Percentiles rank a stretch among this genome's conserved stretches.
These are phyloP conservation scores for Lepus timidus DNA, from an alignment of 2,113 vertebrate species.

Conservation along the genomic window DNA sequence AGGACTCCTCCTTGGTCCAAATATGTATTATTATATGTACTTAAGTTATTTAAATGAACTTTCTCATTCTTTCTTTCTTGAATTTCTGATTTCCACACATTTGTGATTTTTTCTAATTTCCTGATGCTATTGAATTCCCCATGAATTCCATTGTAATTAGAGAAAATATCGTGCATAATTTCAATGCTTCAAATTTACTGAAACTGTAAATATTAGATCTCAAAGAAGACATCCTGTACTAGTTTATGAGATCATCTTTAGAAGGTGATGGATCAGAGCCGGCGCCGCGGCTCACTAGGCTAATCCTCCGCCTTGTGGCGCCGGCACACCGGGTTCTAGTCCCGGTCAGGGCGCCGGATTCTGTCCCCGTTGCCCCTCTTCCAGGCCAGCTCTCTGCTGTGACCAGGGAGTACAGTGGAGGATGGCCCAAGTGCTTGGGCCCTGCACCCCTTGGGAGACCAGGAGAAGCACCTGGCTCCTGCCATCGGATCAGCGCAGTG, in stretches of 20 bases:
- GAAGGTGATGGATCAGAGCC: background rate
- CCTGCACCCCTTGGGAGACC: no score
- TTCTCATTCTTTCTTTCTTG: background rate
- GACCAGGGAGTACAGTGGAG: no score
- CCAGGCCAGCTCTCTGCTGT: no score
- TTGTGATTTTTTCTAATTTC: background rate
- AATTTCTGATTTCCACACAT: background rate
- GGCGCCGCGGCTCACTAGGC: no score
- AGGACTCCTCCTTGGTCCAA: background rate
- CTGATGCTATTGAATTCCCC: background rate
- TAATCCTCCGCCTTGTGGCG: no score
- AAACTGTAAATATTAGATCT: conserved; percentile 9
- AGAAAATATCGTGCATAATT: background rate
- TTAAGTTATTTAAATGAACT: background rate
- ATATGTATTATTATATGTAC: background rate
- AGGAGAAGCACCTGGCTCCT: no score
- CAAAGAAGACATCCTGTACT: conserved; percentile 15
- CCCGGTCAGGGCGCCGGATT: no score
- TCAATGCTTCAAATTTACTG: background rate
- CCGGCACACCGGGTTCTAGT: no score
- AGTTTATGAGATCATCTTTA: background rate
- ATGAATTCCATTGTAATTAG: background rate
- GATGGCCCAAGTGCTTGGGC: no score
- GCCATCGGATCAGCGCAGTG: no score
- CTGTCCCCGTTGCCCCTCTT: no score